A percentile compares a stretch with the other conserved stretches of the same genome.
Evolutionary conservation across 2,113 vertebrate species (phyloP).

Genomic region (Dinomys branickii): DNA sequence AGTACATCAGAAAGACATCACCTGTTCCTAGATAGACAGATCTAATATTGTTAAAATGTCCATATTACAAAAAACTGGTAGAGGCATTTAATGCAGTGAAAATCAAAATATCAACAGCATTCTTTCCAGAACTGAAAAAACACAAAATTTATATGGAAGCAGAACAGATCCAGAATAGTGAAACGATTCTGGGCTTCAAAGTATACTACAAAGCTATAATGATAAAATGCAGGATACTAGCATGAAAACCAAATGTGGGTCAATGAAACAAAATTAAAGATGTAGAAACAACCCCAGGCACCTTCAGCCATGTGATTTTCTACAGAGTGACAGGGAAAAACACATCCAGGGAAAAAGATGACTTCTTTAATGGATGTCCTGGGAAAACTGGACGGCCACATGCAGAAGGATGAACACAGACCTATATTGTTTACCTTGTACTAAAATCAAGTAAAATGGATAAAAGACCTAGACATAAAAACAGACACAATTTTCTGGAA

Average conservation of each 20-base stretch:
- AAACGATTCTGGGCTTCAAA: background rate
- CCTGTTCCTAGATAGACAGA: background rate
- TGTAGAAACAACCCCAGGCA: background rate
- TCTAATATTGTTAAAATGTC: background rate
- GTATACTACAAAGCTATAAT: background rate
- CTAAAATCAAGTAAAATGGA: background rate
- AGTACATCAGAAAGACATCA: background rate
- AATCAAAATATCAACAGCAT: background rate
- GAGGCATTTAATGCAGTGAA: background rate
- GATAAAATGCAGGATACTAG: background rate
- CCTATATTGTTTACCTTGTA: background rate
- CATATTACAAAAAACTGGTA: background rate
- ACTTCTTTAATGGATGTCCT: background rate
- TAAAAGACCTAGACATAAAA: background rate
- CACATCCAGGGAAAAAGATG: background rate
- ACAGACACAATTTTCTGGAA: background rate
- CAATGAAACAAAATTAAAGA: background rate
- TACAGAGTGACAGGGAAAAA: background rate
- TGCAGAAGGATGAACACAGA: background rate
- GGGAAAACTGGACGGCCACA: background rate
- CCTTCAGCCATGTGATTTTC: background rate
- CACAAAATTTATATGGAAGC: background rate
- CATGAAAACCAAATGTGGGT: background rate
- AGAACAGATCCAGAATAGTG: background rate
- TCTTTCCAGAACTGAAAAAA: background rate